These are phyloP conservation scores for Enteromius fasciolatus DNA, from an alignment of 2,797 vertebrate species.

Conservation along the genomic window DNA sequence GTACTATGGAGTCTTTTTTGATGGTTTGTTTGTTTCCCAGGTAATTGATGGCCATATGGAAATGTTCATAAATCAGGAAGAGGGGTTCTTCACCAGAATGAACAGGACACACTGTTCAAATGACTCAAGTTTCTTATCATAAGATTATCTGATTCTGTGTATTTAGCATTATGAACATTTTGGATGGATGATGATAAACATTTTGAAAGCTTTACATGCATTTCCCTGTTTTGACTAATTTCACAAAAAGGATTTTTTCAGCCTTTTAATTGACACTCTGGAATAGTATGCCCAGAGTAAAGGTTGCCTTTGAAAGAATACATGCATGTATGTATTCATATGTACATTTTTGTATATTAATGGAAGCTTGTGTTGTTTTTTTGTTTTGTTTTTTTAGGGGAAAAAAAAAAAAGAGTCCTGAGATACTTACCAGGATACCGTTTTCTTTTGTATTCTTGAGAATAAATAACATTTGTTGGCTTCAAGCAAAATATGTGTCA, in stretches of 20 bases:
- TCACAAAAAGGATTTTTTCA: background rate
- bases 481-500: background rate
- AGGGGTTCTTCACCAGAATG: background rate
- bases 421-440: background rate
- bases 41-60: constrained; percentile 5
- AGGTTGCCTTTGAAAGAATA: background rate
- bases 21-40: background rate
- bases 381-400: background rate
- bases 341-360: background rate
- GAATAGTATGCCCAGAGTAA: background rate
- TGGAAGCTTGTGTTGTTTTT: background rate
- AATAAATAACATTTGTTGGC: constrained; percentile 28
- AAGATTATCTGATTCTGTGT: background rate
- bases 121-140: background rate
- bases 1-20: background rate
- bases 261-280: background rate
- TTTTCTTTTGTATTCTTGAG: constrained; percentile 30
- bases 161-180: constrained; percentile 11
- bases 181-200: background rate
- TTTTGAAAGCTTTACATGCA: background rate
- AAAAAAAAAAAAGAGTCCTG: background rate
- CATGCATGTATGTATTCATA: constrained; percentile 11
- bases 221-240: background rate
- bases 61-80: background rate
- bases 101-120: background rate